phyloP scores from a whole-genome alignment of 2,113 vertebrate genomes.

The Cyrtonyx montezumae region DNA sequence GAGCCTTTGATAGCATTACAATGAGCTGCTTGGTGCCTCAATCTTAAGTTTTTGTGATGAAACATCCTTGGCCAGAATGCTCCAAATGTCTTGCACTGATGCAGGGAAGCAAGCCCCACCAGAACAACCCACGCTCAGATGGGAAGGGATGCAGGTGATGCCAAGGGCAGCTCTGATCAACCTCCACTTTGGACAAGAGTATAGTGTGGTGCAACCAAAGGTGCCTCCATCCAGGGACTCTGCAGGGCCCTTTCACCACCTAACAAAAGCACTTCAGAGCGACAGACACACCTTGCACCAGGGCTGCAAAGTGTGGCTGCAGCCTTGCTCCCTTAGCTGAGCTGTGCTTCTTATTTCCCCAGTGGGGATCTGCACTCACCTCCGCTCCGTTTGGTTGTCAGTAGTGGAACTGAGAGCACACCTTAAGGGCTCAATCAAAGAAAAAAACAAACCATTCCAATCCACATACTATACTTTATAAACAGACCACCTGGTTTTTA shows the following conservation, averaged over 20 bases:
- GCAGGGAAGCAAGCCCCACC: not conserved
- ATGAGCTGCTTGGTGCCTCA: not conserved
- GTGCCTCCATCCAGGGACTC: not conserved
- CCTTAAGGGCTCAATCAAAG: conserved; percentile 22
- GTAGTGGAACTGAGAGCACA: not conserved
- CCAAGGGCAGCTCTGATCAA: not conserved
- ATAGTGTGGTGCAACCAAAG: not conserved
- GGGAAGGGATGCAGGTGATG: not conserved
- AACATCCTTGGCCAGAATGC: not conserved
- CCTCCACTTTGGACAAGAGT: not conserved
- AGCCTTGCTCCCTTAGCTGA: not conserved
- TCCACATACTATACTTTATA: conserved; percentile 43
- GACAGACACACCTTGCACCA: not conserved
- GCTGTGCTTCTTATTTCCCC: not conserved
- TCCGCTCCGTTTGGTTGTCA: not conserved
- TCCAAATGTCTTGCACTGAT: not conserved
- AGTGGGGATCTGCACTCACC: not conserved
- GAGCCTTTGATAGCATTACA: accelerated
- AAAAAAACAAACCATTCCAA: not conserved
- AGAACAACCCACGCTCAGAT: not conserved
- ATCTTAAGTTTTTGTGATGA: not conserved
- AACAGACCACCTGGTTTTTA: conserved; percentile 59
- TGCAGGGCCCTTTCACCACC: not conserved
- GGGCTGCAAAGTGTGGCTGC: not conserved
- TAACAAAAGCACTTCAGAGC: not conserved